Conservation (phyloP, 2,113 vertebrate species). For the Noturus placidus region DNA sequence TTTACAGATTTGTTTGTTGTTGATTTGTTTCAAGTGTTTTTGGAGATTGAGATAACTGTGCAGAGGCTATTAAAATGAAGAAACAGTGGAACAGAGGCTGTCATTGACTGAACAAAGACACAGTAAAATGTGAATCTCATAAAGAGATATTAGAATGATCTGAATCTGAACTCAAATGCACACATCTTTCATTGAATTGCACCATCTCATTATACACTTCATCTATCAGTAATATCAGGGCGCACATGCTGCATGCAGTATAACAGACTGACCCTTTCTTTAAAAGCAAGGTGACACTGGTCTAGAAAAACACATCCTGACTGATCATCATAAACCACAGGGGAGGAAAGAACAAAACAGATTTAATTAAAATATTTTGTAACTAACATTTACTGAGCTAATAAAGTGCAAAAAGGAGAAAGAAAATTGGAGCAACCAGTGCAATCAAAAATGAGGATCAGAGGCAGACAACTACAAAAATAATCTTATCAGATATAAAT, state of each 20-base stretch:
- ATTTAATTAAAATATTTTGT: background rate
- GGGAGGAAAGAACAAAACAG: background rate
- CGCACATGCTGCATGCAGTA: background rate
- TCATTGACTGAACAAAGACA: background rate
- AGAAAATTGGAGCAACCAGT: background rate
- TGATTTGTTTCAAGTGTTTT: no score
- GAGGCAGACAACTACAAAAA: background rate
- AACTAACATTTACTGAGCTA: background rate
- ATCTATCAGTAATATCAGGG: background rate
- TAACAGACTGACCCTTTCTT: background rate
- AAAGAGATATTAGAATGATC: background rate
- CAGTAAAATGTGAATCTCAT: background rate
- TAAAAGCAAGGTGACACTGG: background rate
- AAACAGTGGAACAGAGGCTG: background rate
- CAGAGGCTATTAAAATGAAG: background rate
- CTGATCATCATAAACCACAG: background rate
- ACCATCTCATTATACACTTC: background rate
- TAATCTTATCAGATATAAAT: background rate
- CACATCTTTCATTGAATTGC: background rate
- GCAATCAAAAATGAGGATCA: background rate
- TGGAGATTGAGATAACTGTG: background rate
- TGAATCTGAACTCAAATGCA: background rate
- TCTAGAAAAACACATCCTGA: background rate
- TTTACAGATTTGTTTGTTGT: background rate
- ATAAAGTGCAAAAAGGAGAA: background rate